These are phyloP conservation scores for Babylonia areolata DNA, from an alignment of 1,140 invertebrate genomes.

Conservation along the genomic window DNA sequence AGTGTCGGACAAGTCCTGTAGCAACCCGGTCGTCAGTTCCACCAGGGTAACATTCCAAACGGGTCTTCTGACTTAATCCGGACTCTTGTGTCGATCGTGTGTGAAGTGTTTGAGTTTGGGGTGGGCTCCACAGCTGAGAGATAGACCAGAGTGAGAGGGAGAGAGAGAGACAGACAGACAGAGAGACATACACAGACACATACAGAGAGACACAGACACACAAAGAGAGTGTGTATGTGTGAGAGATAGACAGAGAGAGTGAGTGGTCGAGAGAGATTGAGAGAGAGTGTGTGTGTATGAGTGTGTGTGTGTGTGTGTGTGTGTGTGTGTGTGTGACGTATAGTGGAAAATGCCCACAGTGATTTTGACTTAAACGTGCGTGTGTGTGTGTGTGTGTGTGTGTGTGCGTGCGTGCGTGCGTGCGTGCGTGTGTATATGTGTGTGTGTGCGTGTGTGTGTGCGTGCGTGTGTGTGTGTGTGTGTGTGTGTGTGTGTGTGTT, in stretches of 20 bases:
- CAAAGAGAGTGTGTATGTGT: not conserved
- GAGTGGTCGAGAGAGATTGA: not conserved
- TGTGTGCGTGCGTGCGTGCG: not conserved
- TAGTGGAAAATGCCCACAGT: no score
- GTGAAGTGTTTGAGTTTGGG: no score
- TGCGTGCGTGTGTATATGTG: not conserved
- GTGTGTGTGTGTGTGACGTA: not conserved
- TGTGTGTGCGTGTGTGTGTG: no score
- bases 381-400: not conserved
- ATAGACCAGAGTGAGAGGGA: not conserved
- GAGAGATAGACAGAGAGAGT: no score
- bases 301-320: not conserved
- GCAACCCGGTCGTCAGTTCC: no score
- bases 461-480: not conserved
- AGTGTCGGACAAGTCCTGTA: no score
- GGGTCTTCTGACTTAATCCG: no score
- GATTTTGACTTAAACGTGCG: not conserved
- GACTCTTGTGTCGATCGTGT: no score
- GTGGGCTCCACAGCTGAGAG: no score
- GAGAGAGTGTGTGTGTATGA: not conserved
- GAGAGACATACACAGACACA: not conserved
- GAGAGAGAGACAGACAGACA: not conserved
- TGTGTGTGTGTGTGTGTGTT: not conserved
- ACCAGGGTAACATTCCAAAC: no score
- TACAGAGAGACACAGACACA: no score